Base-by-base conservation (phyloP, 2,888 invertebrate genomes). In the Brachyptera risi region DNA sequence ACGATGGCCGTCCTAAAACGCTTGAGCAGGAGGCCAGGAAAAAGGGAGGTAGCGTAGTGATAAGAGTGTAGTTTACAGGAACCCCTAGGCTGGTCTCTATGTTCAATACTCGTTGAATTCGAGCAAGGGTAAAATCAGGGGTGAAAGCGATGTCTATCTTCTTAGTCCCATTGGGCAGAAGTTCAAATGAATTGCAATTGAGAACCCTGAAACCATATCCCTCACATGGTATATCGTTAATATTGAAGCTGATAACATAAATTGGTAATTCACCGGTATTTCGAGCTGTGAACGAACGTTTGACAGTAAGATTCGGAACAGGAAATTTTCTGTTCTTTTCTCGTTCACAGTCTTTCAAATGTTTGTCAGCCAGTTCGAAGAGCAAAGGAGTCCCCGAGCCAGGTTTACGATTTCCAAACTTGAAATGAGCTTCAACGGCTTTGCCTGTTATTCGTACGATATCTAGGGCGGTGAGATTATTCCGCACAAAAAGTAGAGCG, bases 211-310 rank as follows among this genome's bases (percentile, higher is more conserved):
- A 92, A 17, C 92, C 92, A 69, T 87, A 88, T 7, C 90, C 90
- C 74, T 88, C 86, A 72, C 92, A 91, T 1, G 76, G 74, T 65
- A 83, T 75, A 66, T 82, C 82, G 69, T 85, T 86, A 65, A 92
- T 85, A 56, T 78, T 79, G 68, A 87, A 83, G 58, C 83, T 82
- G 66, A 82, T 79, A 65, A 95, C 83, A 67, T 83, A 82, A 69
- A 97, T 85, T n/a, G 90, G 84, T 67, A 96, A 81, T 71, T 89
- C 89, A 1, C 97, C 97, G n/a, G 89, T 88, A 78, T 98, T 98
- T 68, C 88, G 83, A 21, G 91, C 89, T 9, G 85, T 84, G 74
- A 96, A 96, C 44, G 89, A 84, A 63, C 92, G 83, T 68, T 88
- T 88, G 17, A 90, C 87, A 9, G 86, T 86, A 57, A 92, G 78